Conservation (phyloP, 2,113 vertebrate species). For the Marcusenius ussheri region DNA sequence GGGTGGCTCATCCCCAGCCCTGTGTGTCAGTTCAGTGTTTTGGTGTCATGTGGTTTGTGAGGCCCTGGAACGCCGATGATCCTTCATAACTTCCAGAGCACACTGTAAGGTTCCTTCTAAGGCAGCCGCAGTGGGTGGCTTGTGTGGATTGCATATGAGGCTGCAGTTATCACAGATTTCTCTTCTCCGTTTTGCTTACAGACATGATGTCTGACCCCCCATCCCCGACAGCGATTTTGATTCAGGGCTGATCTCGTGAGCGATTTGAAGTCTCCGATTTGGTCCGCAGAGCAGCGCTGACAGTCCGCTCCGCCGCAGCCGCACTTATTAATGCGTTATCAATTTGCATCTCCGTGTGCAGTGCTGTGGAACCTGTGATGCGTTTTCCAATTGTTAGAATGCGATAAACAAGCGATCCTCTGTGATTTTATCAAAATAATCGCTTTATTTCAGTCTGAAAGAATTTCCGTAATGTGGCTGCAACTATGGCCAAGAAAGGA, state of each 20-base stretch:
- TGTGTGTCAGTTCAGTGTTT: background rate
- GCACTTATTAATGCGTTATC: background rate
- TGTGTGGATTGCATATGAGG: background rate
- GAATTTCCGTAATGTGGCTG: background rate
- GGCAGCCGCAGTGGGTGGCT: background rate
- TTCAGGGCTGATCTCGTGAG: background rate
- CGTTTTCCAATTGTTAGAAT: background rate
- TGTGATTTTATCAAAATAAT: background rate
- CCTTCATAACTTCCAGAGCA: background rate
- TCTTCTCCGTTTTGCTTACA: background rate
- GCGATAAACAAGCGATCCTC: slow-evolving; percentile 5
- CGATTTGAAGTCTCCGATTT: background rate
- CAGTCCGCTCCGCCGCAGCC: background rate
- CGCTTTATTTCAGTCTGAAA: slow-evolving; percentile 1
- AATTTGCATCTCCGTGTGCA: background rate
- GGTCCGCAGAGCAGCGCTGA: background rate
- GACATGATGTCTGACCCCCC: background rate
- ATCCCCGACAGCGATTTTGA: background rate
- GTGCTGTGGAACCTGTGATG: background rate
- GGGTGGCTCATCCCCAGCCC: background rate
- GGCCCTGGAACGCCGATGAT: background rate
- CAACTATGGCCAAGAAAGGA: background rate
- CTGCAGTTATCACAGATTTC: background rate
- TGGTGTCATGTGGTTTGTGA: background rate
- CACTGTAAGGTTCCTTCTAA: background rate